Evolutionary conservation across 2,113 vertebrate genomes (phyloP).

Genomic region (Nycticryphes semicollaris): DNA sequence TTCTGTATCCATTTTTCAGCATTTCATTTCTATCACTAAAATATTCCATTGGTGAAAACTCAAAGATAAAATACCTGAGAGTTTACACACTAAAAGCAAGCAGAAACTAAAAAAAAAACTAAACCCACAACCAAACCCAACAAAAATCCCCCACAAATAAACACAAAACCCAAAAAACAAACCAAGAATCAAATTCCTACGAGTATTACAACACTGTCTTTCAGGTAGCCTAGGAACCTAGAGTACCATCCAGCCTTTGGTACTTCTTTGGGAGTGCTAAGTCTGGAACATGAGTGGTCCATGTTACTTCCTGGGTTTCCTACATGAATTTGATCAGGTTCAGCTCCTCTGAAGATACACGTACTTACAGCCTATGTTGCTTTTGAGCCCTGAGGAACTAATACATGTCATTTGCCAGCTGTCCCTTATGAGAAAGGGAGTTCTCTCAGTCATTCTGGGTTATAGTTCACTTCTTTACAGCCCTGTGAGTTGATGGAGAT

Average conservation of each 20-base stretch:
- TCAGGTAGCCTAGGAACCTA: not conserved
- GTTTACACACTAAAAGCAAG: not conserved
- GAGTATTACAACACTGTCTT: rapidly evolving
- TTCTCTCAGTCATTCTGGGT: not conserved
- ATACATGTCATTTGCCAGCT: not conserved
- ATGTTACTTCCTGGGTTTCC: not conserved
- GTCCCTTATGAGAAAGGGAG: not conserved
- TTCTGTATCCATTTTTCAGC: not conserved
- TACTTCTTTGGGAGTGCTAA: not conserved
- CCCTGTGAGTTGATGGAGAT: not conserved
- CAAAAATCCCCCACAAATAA: too few relatives aligned
- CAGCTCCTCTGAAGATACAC: not conserved
- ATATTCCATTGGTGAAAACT: not conserved
- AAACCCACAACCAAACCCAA: not conserved
- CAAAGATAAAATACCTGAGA: not conserved
- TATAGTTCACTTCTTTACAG: not conserved
- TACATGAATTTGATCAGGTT: not conserved
- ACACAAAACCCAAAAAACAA: not conserved
- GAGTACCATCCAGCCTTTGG: not conserved
- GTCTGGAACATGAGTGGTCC: not conserved
- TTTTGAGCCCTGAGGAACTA: not conserved
- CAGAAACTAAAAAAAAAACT: not conserved
- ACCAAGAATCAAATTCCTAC: not conserved
- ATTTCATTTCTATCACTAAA: not conserved
- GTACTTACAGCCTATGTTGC: not conserved